phyloP scores from a whole-genome alignment of 2,888 invertebrate species.

The Phanerotoma sp. region DNA sequence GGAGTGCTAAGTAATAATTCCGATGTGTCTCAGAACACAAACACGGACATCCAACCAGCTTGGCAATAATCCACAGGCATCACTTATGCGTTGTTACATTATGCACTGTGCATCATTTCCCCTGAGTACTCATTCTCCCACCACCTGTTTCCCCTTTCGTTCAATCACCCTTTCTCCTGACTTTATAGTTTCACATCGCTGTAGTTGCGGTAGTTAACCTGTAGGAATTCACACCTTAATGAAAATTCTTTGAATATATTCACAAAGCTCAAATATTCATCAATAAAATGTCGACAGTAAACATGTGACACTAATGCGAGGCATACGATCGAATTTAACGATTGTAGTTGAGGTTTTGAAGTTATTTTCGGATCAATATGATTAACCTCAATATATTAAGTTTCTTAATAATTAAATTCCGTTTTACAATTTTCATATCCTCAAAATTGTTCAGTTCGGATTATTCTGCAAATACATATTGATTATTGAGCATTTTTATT shows the following conservation, averaged over 20 bases:
- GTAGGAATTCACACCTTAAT: slow-evolving; percentile 6
- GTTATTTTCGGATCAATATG: too few relatives aligned
- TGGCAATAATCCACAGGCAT: slow-evolving; percentile 33
- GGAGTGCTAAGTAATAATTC: slow-evolving; percentile 1
- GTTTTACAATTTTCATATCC: too few relatives aligned
- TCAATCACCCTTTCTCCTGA: slow-evolving; percentile 12
- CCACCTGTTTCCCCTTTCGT: slow-evolving; percentile 1
- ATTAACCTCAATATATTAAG: too few relatives aligned
- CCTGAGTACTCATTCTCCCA: slow-evolving; percentile 34
- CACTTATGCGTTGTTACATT: slow-evolving; percentile 45
- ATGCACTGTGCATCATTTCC: slow-evolving; percentile 49
- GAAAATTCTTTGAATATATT: slow-evolving; percentile 12
- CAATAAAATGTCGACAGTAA: background rate
- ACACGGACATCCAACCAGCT: slow-evolving; percentile 14
- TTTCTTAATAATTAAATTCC: too few relatives aligned
- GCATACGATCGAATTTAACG: too few relatives aligned
- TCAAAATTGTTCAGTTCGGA: too few relatives aligned
- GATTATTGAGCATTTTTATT: too few relatives aligned
- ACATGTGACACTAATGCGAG: too few relatives aligned
- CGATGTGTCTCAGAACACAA: slow-evolving; percentile 1
- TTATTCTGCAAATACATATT: too few relatives aligned
- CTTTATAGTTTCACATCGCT: background rate
- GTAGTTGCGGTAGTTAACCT: background rate
- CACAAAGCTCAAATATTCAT: background rate
- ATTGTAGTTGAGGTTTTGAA: too few relatives aligned